phyloP scores from a whole-genome alignment of 2,888 invertebrate genomes.

The Cremastobaeus sp. region DNA sequence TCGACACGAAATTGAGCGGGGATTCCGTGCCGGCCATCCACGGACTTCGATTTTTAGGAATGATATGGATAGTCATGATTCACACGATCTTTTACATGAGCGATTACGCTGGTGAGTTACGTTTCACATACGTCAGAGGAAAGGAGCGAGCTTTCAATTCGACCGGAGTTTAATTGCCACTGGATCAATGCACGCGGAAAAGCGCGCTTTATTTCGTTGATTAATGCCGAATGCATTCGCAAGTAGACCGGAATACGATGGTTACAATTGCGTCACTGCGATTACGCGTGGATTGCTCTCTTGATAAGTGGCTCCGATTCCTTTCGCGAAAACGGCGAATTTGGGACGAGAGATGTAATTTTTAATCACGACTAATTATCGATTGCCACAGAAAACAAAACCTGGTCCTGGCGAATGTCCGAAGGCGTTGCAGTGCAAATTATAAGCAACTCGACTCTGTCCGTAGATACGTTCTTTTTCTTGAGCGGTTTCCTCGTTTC shows the following conservation, averaged over 20 bases:
- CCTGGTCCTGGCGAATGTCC: conserved; percentile 72
- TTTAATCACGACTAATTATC: conserved; percentile 51
- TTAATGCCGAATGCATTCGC: no score
- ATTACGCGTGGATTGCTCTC: no score
- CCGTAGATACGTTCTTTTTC: conserved; percentile 79
- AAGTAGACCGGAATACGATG: no score
- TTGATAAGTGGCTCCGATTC: no score
- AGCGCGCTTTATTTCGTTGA: no score
- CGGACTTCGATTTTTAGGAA: conserved; percentile 80
- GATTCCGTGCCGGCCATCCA: conserved; percentile 78
- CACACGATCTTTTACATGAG: conserved; percentile 79
- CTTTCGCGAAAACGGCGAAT: no score
- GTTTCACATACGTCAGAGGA: conserved; percentile 1
- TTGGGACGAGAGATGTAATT: no score
- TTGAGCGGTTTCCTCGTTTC: conserved; percentile 74
- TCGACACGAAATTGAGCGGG: conserved; percentile 72
- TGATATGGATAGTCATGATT: conserved; percentile 81
- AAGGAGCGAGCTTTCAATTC: not conserved
- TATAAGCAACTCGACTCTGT: conserved; percentile 78
- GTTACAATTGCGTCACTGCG: no score
- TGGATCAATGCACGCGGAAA: conserved; percentile 27
- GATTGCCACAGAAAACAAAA: conserved; percentile 72
- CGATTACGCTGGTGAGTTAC: conserved; percentile 72
- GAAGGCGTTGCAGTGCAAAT: conserved; percentile 75
- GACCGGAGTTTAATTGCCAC: conserved; percentile 4